phyloP scores from a whole-genome alignment of 2,888 invertebrate species.

The Caenorhabditis macrosperma region DNA sequence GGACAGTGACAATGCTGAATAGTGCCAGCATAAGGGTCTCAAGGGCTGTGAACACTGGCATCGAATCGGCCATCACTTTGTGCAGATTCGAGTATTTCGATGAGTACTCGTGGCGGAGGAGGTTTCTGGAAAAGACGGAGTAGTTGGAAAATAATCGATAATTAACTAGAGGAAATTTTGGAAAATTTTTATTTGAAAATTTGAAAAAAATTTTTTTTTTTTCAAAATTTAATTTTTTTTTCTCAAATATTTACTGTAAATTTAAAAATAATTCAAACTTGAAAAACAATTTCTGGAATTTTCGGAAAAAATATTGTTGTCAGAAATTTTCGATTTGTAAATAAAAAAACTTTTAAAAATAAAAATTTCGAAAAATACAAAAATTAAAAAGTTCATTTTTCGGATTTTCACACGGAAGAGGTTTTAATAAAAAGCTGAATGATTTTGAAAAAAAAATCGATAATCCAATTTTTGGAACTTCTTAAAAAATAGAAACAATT shows the following conservation, averaged over 20 bases:
- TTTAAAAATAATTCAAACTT: too few species aligned
- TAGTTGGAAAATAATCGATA: not conserved
- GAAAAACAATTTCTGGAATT: too few species aligned
- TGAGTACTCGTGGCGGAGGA: constrained; percentile 52
- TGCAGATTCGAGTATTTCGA: constrained; percentile 46
- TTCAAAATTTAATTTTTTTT: not conserved
- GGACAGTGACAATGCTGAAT: constrained; percentile 77
- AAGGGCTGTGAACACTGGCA: constrained; percentile 63
- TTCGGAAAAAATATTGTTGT: too few species aligned
- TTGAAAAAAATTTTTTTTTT: not conserved
- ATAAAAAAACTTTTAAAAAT: too few species aligned
- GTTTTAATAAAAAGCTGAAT: too few species aligned
- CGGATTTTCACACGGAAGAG: too few species aligned
- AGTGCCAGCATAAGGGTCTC: constrained; percentile 72
- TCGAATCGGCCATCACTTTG: constrained; percentile 58
- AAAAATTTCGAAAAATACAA: too few species aligned
- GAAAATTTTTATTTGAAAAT: not conserved
- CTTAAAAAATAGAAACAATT: not conserved
- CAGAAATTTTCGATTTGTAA: too few species aligned
- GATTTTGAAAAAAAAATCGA: not conserved
- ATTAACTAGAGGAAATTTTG: too few species aligned
- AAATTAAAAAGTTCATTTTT: too few species aligned
- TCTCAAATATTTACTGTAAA: too few species aligned
- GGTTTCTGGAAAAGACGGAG: constrained; percentile 47
- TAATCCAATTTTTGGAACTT: not conserved